These are phyloP conservation scores for Cecidostiba fungosa DNA, from an alignment of 2,888 invertebrate genomes.

Conservation along the genomic window DNA sequence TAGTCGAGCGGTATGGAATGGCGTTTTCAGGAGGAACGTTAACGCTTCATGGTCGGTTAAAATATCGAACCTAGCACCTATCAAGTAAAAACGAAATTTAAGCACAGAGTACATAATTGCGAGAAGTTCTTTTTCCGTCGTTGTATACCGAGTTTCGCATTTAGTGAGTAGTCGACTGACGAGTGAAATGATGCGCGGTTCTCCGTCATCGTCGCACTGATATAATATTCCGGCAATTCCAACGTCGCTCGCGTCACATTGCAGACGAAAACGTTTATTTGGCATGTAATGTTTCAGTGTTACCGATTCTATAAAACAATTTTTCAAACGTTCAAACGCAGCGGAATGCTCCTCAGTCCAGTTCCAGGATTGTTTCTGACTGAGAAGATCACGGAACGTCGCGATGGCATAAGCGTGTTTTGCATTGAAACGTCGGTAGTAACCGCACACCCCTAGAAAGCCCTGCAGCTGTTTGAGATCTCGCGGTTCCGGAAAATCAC, in stretches of 20 bases:
- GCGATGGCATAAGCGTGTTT: background rate
- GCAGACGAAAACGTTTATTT: background rate
- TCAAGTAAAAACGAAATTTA: background rate
- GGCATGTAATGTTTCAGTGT: background rate
- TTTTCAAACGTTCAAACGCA: background rate
- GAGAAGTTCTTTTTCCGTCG: background rate
- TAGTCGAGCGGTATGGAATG: background rate
- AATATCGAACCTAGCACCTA: background rate
- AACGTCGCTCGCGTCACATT: background rate
- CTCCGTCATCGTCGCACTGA: background rate
- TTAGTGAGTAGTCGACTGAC: background rate
- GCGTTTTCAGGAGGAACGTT: background rate
- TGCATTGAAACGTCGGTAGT: background rate
- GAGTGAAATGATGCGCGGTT: background rate
- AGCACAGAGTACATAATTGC: background rate
- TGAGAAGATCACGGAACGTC: background rate
- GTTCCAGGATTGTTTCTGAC: background rate
- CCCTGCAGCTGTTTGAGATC: background rate
- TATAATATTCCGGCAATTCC: background rate
- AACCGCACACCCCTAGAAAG: background rate
- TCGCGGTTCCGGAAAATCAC: background rate
- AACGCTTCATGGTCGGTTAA: background rate
- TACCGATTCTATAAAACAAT: background rate
- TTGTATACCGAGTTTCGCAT: background rate
- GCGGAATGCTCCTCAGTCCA: background rate